A percentile compares a stretch with the other conserved stretches of the same genome.
These are phyloP conservation scores for Benitochromis conjunctus DNA, from an alignment of 2,113 vertebrate genomes.

Conservation along the genomic window DNA sequence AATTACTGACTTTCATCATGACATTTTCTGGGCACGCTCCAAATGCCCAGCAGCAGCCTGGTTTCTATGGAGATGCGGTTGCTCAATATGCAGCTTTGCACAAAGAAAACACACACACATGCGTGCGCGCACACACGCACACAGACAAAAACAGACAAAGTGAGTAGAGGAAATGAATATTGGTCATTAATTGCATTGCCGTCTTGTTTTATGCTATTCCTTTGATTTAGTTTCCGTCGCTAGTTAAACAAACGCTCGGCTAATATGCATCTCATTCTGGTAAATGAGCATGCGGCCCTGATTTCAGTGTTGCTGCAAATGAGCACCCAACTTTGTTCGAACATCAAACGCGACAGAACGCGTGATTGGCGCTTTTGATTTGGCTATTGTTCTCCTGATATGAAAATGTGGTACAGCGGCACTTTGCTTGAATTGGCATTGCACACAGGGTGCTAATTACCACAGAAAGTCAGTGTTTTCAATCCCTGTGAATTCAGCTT, in stretches of 20 bases:
- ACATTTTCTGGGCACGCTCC: conserved; percentile 50
- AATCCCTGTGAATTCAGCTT: not conserved
- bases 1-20: conserved; percentile 50
- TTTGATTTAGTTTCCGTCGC: not conserved
- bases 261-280: conserved; percentile 14
- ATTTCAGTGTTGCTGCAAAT: conserved; percentile 28
- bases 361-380: conserved; percentile 47
- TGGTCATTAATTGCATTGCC: conserved; percentile 25
- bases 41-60: conserved; percentile 3
- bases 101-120: not conserved
- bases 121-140: not conserved
- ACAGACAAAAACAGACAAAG: conserved; percentile 1
- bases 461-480: not conserved
- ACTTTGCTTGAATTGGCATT: conserved; percentile 15
- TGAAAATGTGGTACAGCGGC: not conserved
- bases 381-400: conserved; percentile 28
- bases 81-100: not conserved
- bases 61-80: conserved; percentile 50
- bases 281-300: not conserved
- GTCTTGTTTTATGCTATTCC: conserved; percentile 9
- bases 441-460: conserved; percentile 22
- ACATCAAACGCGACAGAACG: conserved; percentile 21
- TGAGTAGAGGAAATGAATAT: not conserved
- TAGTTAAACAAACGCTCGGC: conserved; percentile 26
- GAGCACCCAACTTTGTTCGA: conserved; percentile 33